Conservation (phyloP, 1,140 invertebrate species). For the Plectus sambesii region DNA sequence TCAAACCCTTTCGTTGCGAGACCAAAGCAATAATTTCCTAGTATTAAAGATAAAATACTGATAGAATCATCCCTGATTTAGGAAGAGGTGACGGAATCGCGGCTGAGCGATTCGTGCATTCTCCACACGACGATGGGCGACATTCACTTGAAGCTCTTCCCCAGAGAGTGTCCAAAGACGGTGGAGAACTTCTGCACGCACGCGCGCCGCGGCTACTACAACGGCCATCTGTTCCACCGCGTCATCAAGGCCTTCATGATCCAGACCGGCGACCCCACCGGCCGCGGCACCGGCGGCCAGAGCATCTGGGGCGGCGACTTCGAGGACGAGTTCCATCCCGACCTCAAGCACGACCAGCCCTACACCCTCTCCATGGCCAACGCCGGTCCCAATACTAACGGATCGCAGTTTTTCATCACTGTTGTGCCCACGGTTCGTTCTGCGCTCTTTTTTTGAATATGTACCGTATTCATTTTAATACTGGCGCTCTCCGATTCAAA, state of each 20-base stretch:
- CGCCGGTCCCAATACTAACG: conserved; percentile 93
- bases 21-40: too few species aligned
- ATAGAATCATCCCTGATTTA: too few species aligned
- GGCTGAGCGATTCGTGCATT: conserved; percentile 45
- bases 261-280: conserved; percentile 94
- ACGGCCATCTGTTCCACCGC: conserved; percentile 91
- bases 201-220: conserved; percentile 89
- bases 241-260: conserved; percentile 99
- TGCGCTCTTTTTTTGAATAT: too few species aligned
- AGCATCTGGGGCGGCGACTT: conserved; percentile 98
- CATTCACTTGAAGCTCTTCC: conserved; percentile 78
- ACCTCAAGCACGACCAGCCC: conserved; percentile 82
- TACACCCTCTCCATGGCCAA: conserved; percentile 96
- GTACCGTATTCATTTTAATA: too few species aligned
- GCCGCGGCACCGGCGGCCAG: conserved; percentile 84
- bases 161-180: conserved; percentile 79
- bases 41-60: too few species aligned
- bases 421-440: conserved; percentile 83
- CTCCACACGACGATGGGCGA: conserved; percentile 92
- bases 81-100: conserved; percentile 14
- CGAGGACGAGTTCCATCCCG: conserved; percentile 87
- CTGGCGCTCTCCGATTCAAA: too few species aligned
- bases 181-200: conserved; percentile 98
- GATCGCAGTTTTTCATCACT: conserved; percentile 96
- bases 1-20: too few species aligned